Conservation (phyloP, 2,888 invertebrate species). For the Nemapogon koenigi region DNA sequence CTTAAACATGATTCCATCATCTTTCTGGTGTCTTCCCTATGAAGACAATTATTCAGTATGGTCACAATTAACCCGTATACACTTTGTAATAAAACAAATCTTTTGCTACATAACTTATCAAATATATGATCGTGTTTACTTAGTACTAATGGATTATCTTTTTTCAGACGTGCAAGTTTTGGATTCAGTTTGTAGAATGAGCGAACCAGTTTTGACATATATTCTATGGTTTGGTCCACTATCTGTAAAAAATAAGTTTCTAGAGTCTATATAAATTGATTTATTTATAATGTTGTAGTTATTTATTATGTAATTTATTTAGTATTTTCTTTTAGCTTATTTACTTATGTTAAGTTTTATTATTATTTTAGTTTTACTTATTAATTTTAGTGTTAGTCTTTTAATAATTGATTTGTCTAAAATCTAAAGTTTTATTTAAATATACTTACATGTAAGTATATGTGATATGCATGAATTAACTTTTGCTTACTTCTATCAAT, state of each 20-base stretch:
- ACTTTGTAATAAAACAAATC: conserved; percentile 63
- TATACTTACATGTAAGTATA: too few species aligned
- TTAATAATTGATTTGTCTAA: too few species aligned
- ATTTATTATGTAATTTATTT: too few species aligned
- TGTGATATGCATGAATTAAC: too few species aligned
- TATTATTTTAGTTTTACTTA: too few species aligned
- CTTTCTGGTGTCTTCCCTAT: conserved; percentile 64
- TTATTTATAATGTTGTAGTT: too few species aligned
- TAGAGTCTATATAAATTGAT: too few species aligned
- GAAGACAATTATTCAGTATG: conserved; percentile 56
- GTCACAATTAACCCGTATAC: conserved; percentile 59
- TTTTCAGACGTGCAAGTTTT: conserved; percentile 49
- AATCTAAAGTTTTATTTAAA: too few species aligned
- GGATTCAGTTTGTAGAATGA: conserved; percentile 60
- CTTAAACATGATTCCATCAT: conserved; percentile 62
- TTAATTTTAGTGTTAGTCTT: too few species aligned
- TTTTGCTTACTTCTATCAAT: too few species aligned
- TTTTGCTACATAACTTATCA: conserved; percentile 55
- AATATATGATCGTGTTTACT: conserved; percentile 61
- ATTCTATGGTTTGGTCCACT: conserved; percentile 63
- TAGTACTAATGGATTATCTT: conserved; percentile 38
- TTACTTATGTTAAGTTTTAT: too few species aligned
- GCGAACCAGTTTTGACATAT: conserved; percentile 55
- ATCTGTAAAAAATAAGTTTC: conserved; percentile 59
- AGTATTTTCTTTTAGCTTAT: too few species aligned